Conservation (phyloP, 1,140 invertebrate genomes). For the Pectinophora gossypiella region DNA sequence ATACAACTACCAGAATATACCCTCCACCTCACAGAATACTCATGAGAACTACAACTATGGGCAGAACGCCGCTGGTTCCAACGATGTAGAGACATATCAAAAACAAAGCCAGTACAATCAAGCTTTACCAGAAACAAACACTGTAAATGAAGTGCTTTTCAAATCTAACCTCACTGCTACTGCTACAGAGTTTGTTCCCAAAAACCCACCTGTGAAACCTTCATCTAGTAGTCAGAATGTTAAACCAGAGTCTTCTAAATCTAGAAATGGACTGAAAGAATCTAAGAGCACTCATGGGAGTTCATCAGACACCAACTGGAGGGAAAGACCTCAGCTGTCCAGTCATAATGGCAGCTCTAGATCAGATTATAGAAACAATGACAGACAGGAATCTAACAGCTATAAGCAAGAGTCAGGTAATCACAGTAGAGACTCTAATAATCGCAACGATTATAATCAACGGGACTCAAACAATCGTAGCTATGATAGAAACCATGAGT, state of each 20-base stretch:
- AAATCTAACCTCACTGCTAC: slow-evolving; percentile 67
- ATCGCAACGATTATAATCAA: slow-evolving; percentile 19
- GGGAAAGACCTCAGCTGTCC: slow-evolving; percentile 42
- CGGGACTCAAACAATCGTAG: slow-evolving; percentile 15
- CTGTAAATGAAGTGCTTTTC: slow-evolving; percentile 48
- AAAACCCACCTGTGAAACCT: slow-evolving; percentile 34
- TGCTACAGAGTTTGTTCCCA: slow-evolving; percentile 70
- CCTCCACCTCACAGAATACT: slow-evolving; percentile 35
- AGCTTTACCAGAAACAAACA: slow-evolving; percentile 14
- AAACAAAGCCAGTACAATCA: slow-evolving; percentile 29
- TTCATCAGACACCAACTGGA: slow-evolving; percentile 49
- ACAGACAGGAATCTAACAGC: slow-evolving; percentile 24
- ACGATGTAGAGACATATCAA: neutral
- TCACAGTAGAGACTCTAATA: neutral
- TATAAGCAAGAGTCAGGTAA: neutral
- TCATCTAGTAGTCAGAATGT: slow-evolving; percentile 25
- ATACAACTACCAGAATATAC: slow-evolving; percentile 50
- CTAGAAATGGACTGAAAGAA: slow-evolving; percentile 25
- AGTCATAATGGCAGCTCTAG: slow-evolving; percentile 22
- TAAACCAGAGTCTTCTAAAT: slow-evolving; percentile 24
- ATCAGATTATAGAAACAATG: slow-evolving; percentile 16
- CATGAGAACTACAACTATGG: neutral
- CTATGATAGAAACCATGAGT: slow-evolving; percentile 10
- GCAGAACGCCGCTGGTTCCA: neutral
- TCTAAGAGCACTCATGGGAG: slow-evolving; percentile 9